A percentile compares a stretch with the other conserved stretches of the same genome.
phyloP scores from a whole-genome alignment of 2,113 vertebrate genomes.

The Cromileptes altivelis region DNA sequence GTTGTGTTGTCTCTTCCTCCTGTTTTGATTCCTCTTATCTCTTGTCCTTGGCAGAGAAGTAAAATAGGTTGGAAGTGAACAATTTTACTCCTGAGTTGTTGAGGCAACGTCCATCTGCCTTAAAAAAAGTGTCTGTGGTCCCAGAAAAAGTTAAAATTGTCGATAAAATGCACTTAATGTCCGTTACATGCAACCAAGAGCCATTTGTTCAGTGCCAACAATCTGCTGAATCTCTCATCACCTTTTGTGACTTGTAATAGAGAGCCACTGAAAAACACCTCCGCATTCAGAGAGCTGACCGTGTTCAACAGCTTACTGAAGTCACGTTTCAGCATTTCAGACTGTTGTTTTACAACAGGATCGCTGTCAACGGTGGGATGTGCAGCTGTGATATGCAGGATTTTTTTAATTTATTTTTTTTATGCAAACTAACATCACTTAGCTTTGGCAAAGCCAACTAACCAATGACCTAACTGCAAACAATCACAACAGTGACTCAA shows the following conservation, averaged over 20 bases:
- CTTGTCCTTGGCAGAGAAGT: not conserved
- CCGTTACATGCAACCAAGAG: not conserved
- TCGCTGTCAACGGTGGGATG: conserved; percentile 6
- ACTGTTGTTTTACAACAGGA: not conserved
- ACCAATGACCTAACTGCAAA: too few species aligned
- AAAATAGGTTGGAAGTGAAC: not conserved
- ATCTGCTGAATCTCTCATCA: not conserved
- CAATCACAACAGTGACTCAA: too few species aligned
- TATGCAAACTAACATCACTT: too few species aligned
- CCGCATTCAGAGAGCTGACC: not conserved
- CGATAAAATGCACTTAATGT: not conserved
- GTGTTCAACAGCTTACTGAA: not conserved
- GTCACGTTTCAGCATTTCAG: not conserved
- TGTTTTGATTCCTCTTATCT: not conserved
- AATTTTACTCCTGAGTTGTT: not conserved
- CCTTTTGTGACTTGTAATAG: not conserved
- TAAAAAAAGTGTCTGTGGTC: not conserved
- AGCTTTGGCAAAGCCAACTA: too few species aligned
- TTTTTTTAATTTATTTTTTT: too few species aligned
- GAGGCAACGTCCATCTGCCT: not conserved
- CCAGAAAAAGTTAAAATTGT: not conserved
- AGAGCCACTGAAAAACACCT: not conserved
- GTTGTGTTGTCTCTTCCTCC: not conserved
- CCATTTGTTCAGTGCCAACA: too few species aligned
- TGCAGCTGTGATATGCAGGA: not conserved